Percentiles rank a stretch among this genome's conserved stretches.
phyloP scores from a whole-genome alignment of 1,140 invertebrate species.

The Heliconius eleuchia region DNA sequence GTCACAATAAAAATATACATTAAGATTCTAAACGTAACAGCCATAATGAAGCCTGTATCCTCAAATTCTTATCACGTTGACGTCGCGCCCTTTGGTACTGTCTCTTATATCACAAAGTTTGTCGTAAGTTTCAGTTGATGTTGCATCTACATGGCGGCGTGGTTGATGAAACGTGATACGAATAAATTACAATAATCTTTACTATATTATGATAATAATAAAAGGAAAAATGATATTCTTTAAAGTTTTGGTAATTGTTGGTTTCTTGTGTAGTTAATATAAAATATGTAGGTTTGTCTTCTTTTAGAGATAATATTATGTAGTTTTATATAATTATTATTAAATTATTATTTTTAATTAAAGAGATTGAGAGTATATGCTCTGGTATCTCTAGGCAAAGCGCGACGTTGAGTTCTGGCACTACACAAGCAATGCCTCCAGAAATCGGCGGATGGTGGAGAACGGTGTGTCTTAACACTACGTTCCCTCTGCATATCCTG shows the following conservation, averaged over 20 bases:
- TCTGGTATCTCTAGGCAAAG: too few species aligned
- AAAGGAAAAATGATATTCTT: not conserved
- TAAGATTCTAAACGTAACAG: constrained; percentile 10
- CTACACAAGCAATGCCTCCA: too few species aligned
- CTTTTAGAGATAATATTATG: too few species aligned
- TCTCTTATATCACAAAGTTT: constrained; percentile 22
- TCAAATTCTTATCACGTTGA: constrained; percentile 27
- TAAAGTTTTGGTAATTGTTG: not conserved
- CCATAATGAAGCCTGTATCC: not conserved
- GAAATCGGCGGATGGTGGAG: too few species aligned
- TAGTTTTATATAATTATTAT: too few species aligned
- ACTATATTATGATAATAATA: not conserved
- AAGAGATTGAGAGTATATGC: too few species aligned
- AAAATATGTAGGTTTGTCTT: not conserved
- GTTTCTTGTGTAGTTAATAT: not conserved
- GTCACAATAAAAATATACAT: not conserved
- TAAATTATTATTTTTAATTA: too few species aligned
- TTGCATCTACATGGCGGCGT: constrained; percentile 15
- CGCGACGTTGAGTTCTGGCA: too few species aligned
- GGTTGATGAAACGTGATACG: constrained; percentile 5
- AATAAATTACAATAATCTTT: constrained; percentile 16
- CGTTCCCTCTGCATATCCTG: too few species aligned
- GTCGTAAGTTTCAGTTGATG: constrained; percentile 16
- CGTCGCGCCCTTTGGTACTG: constrained; percentile 21
- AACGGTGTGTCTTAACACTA: too few species aligned